These are phyloP conservation scores for Phylloscopus trochiloides DNA, from an alignment of 2,113 vertebrate genomes.

Conservation along the genomic window DNA sequence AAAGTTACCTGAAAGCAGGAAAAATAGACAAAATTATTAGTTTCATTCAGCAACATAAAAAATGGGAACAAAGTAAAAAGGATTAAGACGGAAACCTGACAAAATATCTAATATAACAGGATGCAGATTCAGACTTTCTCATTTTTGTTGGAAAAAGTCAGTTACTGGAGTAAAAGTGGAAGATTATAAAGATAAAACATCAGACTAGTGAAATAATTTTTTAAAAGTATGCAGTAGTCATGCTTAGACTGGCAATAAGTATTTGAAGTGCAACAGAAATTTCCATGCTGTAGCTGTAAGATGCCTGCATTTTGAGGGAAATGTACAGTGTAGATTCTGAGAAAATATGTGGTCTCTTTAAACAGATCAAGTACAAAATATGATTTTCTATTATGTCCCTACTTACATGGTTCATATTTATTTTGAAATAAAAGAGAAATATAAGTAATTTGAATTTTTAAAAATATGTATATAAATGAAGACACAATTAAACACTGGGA, in stretches of 20 bases:
- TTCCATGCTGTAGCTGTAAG: not conserved
- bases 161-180: not conserved
- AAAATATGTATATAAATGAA: not conserved
- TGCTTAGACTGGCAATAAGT: not conserved
- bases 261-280: not conserved
- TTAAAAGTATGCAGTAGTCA: not conserved
- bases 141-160: not conserved
- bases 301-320: not conserved
- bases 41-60: not conserved
- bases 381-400: not conserved
- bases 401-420: not conserved
- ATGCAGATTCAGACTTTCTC: not conserved
- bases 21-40: not conserved
- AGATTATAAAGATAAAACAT: not conserved
- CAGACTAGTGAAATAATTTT: not conserved
- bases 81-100: not conserved
- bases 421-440: not conserved
- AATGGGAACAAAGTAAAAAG: not conserved
- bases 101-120: not conserved
- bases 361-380: not conserved
- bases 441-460: not conserved
- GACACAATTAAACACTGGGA: rapidly evolving
- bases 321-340: not conserved
- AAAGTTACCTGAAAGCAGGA: not conserved
- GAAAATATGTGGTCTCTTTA: not conserved